A percentile compares a stretch with the other conserved stretches of the same genome.
Evolutionary conservation across 2,113 vertebrate genomes (phyloP).

Genomic region (Prunella fulvescens): DNA sequence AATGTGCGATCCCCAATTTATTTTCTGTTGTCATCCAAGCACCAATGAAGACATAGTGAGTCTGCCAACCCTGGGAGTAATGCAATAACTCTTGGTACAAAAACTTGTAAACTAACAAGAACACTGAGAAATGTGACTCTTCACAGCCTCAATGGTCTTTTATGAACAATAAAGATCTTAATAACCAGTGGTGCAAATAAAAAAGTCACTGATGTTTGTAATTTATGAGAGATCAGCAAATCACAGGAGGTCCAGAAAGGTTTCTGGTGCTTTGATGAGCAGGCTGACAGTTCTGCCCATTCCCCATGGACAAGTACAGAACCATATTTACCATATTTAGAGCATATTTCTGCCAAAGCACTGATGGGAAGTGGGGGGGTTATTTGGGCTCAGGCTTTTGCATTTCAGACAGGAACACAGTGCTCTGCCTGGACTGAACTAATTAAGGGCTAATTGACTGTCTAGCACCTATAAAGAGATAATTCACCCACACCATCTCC

Average conservation of each 20-base stretch:
- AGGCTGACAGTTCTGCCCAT: neutral
- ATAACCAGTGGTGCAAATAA: neutral
- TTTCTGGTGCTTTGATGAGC: neutral
- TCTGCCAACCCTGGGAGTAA: neutral
- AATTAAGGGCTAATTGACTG: slow-evolving; percentile 19
- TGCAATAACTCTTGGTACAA: neutral
- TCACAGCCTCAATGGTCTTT: neutral
- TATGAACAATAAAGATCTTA: neutral
- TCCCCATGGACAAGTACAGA: neutral
- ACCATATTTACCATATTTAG: neutral
- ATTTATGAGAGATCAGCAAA: neutral
- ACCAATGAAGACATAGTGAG: neutral
- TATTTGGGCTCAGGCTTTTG: neutral
- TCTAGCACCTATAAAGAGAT: neutral
- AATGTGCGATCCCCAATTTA: neutral
- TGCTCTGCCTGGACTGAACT: neutral
- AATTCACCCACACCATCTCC: neutral
- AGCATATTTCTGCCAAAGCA: neutral
- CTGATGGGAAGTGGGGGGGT: neutral
- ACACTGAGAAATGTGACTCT: neutral
- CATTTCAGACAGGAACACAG: neutral
- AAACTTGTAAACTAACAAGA: neutral
- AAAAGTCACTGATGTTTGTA: neutral
- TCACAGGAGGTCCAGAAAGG: neutral
- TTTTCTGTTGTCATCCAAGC: neutral